Percentiles rank a stretch among this genome's conserved stretches.
These are phyloP conservation scores for Xenops minutus DNA, from an alignment of 2,797 vertebrate genomes.

Conservation along the genomic window DNA sequence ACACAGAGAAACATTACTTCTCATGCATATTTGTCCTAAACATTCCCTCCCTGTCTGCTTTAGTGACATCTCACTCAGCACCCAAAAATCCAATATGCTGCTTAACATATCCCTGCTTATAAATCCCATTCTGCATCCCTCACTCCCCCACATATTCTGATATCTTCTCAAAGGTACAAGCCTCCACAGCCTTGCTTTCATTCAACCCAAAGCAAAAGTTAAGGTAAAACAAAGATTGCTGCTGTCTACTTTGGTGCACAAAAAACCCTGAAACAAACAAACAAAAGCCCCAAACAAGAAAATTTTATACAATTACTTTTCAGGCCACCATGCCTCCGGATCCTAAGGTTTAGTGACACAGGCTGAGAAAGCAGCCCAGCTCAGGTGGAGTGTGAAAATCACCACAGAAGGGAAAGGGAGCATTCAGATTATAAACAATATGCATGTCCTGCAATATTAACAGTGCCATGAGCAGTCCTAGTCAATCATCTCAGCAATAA, in stretches of 20 bases:
- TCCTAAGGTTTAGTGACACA: rapidly evolving
- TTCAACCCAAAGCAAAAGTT: not conserved
- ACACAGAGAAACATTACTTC: not conserved
- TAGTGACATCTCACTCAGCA: not conserved
- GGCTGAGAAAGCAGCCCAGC: not conserved
- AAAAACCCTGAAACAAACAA: not conserved
- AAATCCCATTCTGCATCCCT: not conserved
- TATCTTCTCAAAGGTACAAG: not conserved
- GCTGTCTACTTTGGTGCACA: not conserved
- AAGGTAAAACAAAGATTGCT: not conserved
- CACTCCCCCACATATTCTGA: not conserved
- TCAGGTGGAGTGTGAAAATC: not conserved
- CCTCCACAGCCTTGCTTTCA: not conserved
- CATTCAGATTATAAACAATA: not conserved
- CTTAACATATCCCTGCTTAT: not conserved
- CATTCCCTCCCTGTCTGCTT: not conserved
- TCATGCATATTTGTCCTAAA: not conserved
- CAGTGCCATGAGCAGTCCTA: not conserved
- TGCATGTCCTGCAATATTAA: not conserved
- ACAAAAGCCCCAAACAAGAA: not conserved
- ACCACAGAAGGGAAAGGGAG: not conserved
- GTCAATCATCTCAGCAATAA: not conserved
- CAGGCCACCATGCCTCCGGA: not conserved
- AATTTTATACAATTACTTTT: not conserved
- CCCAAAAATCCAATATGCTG: not conserved